Conservation (phyloP, 23 tunicate species). For the Halocynthia aurantium region DNA sequence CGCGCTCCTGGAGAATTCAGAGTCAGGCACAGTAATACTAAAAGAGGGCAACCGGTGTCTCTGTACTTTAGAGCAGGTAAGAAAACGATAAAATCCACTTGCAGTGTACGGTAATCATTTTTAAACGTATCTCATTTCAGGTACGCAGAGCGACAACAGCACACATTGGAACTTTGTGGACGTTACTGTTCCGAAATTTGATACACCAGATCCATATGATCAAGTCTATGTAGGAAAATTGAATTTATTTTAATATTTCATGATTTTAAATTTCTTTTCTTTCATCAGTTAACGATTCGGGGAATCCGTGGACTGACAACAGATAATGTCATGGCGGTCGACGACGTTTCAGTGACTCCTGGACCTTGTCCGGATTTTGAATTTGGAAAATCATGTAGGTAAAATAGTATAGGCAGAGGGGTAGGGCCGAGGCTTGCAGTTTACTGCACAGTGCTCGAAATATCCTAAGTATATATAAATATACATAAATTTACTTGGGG, state of each 20-base stretch:
- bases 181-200: conserved; percentile 11
- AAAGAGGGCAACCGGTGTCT: background rate
- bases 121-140: background rate
- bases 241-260: background rate
- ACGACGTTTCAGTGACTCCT: conserved; percentile 20
- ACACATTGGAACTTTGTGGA: conserved; percentile 28
- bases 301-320: background rate
- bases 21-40: background rate
- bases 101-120: background rate
- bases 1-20: conserved; percentile 21
- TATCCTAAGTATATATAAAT: background rate
- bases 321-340: conserved; percentile 13
- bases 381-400: conserved; percentile 1
- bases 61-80: conserved; percentile 15
- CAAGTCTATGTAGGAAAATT: conserved; percentile 7
- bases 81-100: background rate
- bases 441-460: background rate
- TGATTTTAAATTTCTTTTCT: too few species aligned
- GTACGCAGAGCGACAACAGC: conserved; percentile 8
- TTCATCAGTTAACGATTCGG: too few species aligned
- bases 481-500: too few species aligned
- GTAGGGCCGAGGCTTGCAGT: background rate
- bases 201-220: background rate
- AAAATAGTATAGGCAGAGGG: background rate
- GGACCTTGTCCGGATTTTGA: conserved; percentile 25